Conservation (phyloP, 1,140 invertebrate genomes). For the Lucilia sericata region DNA sequence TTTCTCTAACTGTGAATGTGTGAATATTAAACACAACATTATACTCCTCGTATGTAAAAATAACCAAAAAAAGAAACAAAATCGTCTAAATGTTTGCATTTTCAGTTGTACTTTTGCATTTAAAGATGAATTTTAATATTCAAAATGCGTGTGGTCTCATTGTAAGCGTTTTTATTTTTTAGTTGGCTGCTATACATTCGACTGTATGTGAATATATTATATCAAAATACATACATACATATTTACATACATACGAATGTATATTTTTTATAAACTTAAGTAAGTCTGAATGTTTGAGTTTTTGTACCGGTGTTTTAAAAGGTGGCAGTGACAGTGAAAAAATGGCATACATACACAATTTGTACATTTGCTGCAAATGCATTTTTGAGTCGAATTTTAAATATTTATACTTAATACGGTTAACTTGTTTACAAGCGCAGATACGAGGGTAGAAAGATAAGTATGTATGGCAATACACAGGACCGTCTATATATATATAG, state of each 20-base stretch:
- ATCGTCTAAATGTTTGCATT: background rate
- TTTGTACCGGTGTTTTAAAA: slow-evolving; percentile 3
- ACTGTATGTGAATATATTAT: background rate
- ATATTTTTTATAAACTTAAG: background rate
- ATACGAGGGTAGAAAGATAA: background rate
- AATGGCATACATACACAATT: background rate
- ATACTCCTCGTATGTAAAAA: background rate
- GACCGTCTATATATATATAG: no score
- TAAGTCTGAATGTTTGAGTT: background rate
- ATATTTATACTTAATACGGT: background rate
- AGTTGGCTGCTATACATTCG: background rate
- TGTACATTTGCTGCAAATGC: slow-evolving; percentile 4
- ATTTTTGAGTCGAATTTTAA: background rate
- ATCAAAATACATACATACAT: background rate
- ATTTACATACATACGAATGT: background rate
- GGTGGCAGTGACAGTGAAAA: slow-evolving; percentile 23
- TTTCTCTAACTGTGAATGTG: background rate
- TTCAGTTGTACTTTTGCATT: slow-evolving; percentile 7
- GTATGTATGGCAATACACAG: no score
- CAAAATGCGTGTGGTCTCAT: slow-evolving; percentile 8
- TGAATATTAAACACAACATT: background rate
- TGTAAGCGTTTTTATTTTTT: slow-evolving; percentile 6
- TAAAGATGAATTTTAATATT: slow-evolving; percentile 22
- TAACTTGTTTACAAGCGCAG: background rate
- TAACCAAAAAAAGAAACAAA: background rate